Conservation (phyloP, 2,113 vertebrate species). For the Zosterops pallidus region DNA sequence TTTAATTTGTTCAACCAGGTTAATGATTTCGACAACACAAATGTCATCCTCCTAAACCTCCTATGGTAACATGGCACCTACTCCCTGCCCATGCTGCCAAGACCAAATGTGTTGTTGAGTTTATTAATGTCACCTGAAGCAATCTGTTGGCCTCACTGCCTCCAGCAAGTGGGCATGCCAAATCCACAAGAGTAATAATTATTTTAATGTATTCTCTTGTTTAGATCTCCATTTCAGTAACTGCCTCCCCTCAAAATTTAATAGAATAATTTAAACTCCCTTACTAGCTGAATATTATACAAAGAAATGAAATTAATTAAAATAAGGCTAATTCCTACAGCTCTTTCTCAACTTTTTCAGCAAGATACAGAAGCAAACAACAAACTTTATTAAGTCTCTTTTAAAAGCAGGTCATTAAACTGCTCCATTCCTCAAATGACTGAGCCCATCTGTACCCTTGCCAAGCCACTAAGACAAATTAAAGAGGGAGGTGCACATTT, state of each 20-base stretch:
- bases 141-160: neutral
- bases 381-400: neutral
- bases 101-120: slow-evolving; percentile 7
- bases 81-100: neutral
- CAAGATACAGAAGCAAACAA: neutral
- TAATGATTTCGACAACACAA: slow-evolving; percentile 4
- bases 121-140: slow-evolving; percentile 43
- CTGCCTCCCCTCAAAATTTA: neutral
- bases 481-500: neutral
- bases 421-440: neutral
- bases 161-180: neutral
- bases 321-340: neutral
- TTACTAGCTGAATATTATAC: neutral
- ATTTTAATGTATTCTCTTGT: neutral
- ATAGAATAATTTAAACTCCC: neutral
- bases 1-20: neutral
- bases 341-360: neutral
- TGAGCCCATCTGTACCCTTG: neutral
- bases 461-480: neutral
- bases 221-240: neutral
- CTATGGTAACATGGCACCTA: slow-evolving; percentile 5
- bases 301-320: neutral
- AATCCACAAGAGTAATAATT: neutral
- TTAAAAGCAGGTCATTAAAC: neutral
- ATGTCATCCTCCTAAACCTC: neutral